These are phyloP conservation scores for Gisinianus flammeolus DNA, from an alignment of 2,888 invertebrate genomes.

Conservation along the genomic window DNA sequence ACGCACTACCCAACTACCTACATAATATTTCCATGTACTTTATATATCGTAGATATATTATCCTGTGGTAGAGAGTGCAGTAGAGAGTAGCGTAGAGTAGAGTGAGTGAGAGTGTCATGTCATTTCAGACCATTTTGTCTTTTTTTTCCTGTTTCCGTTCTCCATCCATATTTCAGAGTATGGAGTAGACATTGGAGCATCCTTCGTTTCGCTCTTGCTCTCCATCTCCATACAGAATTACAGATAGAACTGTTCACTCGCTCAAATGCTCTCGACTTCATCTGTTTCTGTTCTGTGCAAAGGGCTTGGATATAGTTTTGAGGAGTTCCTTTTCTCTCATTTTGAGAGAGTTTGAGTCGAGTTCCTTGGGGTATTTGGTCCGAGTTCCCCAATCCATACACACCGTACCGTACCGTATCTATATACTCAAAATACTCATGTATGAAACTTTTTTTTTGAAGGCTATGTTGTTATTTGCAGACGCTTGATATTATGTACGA, in stretches of 20 bases:
- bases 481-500: neutral
- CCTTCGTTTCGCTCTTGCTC: no score
- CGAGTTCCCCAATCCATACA: neutral
- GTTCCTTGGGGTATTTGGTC: slow-evolving; percentile 11
- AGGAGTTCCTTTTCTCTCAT: slow-evolving; percentile 9
- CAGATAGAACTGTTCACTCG: neutral
- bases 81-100: neutral
- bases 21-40: neutral
- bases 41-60: no score
- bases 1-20: neutral
- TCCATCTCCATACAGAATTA: neutral
- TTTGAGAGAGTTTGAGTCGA: neutral
- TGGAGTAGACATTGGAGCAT: no score
- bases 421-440: neutral
- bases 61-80: neutral
- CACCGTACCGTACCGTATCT: neutral
- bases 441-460: neutral
- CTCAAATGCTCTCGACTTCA: slow-evolving; percentile 11
- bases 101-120: slow-evolving; percentile 14
- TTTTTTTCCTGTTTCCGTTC: slow-evolving; percentile 23
- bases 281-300: neutral
- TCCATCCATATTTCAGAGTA: slow-evolving; percentile 5
- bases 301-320: slow-evolving; percentile 13
- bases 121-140: slow-evolving; percentile 26
- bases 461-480: neutral